Evolutionary conservation across 2,113 vertebrate genomes (phyloP).

Genomic region (Mustelus asterias): DNA sequence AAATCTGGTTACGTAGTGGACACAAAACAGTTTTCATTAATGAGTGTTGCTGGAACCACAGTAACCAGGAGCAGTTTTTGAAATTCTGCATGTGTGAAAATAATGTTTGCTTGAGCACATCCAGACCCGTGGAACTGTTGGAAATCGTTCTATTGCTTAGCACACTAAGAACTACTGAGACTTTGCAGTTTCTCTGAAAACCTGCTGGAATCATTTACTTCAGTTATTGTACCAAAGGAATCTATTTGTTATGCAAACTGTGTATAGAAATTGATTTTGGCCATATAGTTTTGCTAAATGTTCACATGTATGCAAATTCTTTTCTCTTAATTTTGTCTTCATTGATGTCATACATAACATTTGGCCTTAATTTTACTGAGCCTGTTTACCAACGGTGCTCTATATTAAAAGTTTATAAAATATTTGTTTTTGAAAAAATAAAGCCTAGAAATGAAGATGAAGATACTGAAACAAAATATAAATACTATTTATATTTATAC

Average conservation of each 20-base stretch:
- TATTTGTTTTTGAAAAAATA: neutral
- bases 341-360: neutral
- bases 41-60: neutral
- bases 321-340: neutral
- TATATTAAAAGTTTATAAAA: neutral
- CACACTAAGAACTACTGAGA: neutral
- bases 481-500: conserved; percentile 31
- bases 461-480: conserved; percentile 5
- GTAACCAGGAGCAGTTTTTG: neutral
- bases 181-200: too few species aligned
- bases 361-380: conserved; percentile 23
- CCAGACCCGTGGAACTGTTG: neutral
- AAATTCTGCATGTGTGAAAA: neutral
- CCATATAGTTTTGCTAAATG: neutral
- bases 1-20: neutral
- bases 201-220: neutral
- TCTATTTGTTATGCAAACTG: neutral
- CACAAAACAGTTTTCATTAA: neutral
- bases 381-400: neutral
- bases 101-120: conserved; percentile 2
- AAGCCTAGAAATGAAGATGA: neutral
- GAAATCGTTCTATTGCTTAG: neutral
- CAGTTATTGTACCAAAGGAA: conserved; percentile 21
- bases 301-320: neutral
- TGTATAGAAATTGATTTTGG: neutral